Base-by-base conservation (phyloP, 37 sponge, comb jelly and placozoan genomes). In the Mnemiopsis leidyi region DNA sequence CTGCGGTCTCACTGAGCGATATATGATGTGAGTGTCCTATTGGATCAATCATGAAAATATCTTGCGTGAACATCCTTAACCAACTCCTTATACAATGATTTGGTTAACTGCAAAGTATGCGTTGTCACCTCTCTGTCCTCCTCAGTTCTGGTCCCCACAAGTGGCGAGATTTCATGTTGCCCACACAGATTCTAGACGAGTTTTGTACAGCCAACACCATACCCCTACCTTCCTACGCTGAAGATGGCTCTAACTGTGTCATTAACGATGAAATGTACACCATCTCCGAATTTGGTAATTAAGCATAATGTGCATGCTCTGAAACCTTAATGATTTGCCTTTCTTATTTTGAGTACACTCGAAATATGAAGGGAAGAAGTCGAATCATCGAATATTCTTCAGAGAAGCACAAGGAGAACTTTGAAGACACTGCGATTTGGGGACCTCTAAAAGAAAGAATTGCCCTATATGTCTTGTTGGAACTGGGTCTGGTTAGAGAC, bases 351-450 rank as follows among this genome's bases (percentile, higher is more conserved):
- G n/a, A n/a, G n/a, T n/a, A n/a, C n/a, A n/a, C n/a, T n/a, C n/a
- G n/a, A n/a, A n/a, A n/a, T n/a, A n/a, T n/a, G n/a, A n/a, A n/a
- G n/a, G n/a, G n/a, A n/a, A n/a, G n/a, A n/a, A n/a, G n/a, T n/a
- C n/a, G n/a, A n/a, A n/a, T n/a, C n/a, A n/a, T n/a, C n/a, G n/a
- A n/a, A n/a, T n/a, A n/a, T n/a, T n/a, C n/a, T n/a, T 71, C 75
- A 71, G 75, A 71, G 30, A 71, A 71, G n/a, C 75, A 71, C 75
- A 71, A 71, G 30, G 75, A 71, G 75, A 71, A 71, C n/a, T 71
- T 71, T 71, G 75, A 71, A 18, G 75, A 71, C n/a, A 71, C 75
- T 23, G 75, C 75, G 20, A 71, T 71, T 23, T 71, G 75, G 75
- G 75, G 75, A 28, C 75, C 75, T 5, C n/a, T 71, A 28, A 71